Evolutionary conservation across 2,113 vertebrate genomes (phyloP).

Genomic region (Climacteris rufus): DNA sequence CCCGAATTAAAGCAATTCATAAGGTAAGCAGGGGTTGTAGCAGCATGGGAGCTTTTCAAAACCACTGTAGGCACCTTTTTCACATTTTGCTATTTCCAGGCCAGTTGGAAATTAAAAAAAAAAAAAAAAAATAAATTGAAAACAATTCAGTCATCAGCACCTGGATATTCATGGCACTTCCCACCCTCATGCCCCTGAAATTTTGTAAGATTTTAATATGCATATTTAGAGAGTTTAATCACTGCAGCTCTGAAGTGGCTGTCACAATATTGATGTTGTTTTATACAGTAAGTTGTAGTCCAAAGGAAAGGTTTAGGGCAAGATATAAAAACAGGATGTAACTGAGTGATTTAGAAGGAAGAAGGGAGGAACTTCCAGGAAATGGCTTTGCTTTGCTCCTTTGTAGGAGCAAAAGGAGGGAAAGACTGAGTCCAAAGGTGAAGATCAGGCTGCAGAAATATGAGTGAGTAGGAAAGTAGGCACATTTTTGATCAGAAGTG

Average conservation of each 20-base stretch:
- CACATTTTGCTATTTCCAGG: not conserved
- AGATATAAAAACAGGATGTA: slow-evolving; percentile 56
- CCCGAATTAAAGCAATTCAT: not conserved
- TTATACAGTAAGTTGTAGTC: slow-evolving; percentile 41
- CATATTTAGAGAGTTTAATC: not conserved
- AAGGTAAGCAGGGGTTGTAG: not conserved
- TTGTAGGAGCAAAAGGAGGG: slow-evolving; percentile 4
- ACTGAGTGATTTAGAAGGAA: slow-evolving; percentile 59
- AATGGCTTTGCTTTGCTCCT: not conserved
- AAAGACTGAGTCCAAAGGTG: not conserved
- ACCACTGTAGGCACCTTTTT: not conserved
- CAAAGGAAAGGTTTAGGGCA: slow-evolving; percentile 60
- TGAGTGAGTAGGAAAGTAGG: not conserved
- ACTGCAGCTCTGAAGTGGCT: slow-evolving; percentile 22
- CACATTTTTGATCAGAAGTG: not conserved
- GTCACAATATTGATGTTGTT: slow-evolving; percentile 46
- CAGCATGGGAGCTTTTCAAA: not conserved
- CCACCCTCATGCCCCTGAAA: not conserved
- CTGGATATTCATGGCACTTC: not conserved
- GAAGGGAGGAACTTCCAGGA: slow-evolving; percentile 34
- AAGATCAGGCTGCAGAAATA: slow-evolving; percentile 17
- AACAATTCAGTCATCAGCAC: slow-evolving; percentile 8
- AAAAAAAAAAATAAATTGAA: not conserved
- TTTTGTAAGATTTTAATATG: not conserved
- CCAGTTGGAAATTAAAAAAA: not conserved